These are phyloP conservation scores for Vidua chalybeata DNA, from an alignment of 2,113 vertebrate genomes.

Conservation along the genomic window DNA sequence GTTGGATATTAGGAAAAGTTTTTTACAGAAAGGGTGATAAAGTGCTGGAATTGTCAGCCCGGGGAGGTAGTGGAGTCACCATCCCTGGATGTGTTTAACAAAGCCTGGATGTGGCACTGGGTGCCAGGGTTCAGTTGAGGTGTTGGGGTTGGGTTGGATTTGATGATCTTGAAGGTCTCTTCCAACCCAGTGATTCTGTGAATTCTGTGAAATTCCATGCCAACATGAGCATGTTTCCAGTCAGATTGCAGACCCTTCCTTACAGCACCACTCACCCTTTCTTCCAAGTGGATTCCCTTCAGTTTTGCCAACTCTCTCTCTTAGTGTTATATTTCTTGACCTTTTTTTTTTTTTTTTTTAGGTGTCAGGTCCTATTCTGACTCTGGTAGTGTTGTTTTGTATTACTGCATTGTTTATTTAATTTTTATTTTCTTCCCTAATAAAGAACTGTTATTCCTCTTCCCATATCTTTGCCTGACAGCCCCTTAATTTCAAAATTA, in stretches of 20 bases:
- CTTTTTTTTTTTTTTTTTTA: no score
- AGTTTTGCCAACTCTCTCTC: not conserved
- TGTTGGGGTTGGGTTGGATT: not conserved
- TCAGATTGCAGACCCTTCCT: not conserved
- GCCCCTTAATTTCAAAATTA: no score
- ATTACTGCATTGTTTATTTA: no score
- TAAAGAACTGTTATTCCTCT: no score
- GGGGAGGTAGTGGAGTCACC: not conserved
- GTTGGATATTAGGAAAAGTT: rapidly evolving
- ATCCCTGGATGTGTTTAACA: not conserved
- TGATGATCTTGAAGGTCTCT: not conserved
- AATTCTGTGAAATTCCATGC: not conserved
- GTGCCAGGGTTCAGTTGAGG: not conserved
- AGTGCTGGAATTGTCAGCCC: not conserved
- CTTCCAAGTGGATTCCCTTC: not conserved
- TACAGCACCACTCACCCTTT: rapidly evolving
- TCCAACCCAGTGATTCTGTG: not conserved
- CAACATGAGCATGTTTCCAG: rapidly evolving
- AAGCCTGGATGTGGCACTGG: not conserved
- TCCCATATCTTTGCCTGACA: no score
- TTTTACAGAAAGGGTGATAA: not conserved
- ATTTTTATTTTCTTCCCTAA: no score
- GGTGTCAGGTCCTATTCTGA: no score
- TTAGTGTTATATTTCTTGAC: not conserved
- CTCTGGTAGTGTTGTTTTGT: no score